Evolutionary conservation across 64 coral and sea anemone genomes (phyloP).

Genomic region (Exaiptasia diaphana): DNA sequence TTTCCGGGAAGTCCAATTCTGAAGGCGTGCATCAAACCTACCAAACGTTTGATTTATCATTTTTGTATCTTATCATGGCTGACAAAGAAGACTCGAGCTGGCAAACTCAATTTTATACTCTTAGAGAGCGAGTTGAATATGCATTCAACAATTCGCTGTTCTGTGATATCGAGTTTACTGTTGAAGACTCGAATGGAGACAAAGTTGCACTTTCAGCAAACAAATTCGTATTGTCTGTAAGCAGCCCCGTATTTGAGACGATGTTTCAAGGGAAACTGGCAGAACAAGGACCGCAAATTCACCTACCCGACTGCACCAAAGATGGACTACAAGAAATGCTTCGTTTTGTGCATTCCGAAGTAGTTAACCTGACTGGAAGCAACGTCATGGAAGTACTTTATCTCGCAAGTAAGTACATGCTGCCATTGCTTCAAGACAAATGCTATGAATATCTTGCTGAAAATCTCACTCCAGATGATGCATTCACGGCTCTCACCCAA

Average conservation of each 20-base stretch:
- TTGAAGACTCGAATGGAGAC: not conserved
- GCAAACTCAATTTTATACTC: not conserved
- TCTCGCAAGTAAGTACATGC: conserved; percentile 52
- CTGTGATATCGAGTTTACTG: conserved; percentile 33
- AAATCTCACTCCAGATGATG: conserved; percentile 5
- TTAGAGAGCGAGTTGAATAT: not conserved
- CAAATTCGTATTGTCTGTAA: conserved; percentile 29
- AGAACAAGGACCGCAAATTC: not conserved
- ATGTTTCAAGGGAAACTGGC: conserved; percentile 36
- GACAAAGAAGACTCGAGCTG: too few relatives aligned
- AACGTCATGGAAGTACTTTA: conserved; percentile 59
- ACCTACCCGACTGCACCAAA: conserved; percentile 1
- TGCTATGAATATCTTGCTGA: conserved; percentile 19
- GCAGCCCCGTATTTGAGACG: conserved; percentile 30
- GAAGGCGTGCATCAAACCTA: too few relatives aligned
- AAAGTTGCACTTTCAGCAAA: conserved; percentile 6
- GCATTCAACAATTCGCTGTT: conserved; percentile 26
- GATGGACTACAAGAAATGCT: not conserved
- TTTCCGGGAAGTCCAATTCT: too few relatives aligned
- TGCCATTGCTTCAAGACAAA: conserved; percentile 34
- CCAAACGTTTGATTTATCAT: too few relatives aligned
- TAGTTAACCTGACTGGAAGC: not conserved
- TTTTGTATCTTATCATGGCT: too few relatives aligned
- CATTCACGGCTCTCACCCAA: conserved; percentile 18
- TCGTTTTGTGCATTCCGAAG: conserved; percentile 12